Evolutionary conservation across 2,888 invertebrate species (phyloP).

Genomic region (Latrodectus elegans): DNA sequence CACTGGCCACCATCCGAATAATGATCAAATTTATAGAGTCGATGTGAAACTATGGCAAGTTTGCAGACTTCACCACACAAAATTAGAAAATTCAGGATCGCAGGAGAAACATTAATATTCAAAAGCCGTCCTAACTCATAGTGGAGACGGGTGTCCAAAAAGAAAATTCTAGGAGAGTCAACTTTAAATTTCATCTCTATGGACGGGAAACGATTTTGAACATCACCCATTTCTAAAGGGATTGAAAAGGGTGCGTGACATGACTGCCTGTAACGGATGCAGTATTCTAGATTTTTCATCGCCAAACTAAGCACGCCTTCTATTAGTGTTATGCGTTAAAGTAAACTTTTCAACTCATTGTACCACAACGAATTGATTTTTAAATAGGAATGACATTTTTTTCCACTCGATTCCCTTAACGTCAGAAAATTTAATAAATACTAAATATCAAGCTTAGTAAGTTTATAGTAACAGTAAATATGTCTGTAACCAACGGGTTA

Average conservation of each 20-base stretch:
- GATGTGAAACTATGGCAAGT: too few relatives aligned
- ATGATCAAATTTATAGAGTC: too few relatives aligned
- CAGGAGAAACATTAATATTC: conserved; percentile 35
- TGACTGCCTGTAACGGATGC: neutral
- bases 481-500: too few relatives aligned
- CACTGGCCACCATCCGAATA: too few relatives aligned
- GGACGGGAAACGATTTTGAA: conserved; percentile 49
- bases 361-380: too few relatives aligned
- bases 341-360: neutral
- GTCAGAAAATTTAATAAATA: too few relatives aligned
- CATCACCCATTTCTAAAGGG: conserved; percentile 22
- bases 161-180: conserved; percentile 29
- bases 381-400: too few relatives aligned
- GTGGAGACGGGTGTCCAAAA: conserved; percentile 10
- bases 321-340: conserved; percentile 19
- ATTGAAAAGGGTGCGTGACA: conserved; percentile 31
- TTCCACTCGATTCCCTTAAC: too few relatives aligned
- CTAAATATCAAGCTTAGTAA: too few relatives aligned
- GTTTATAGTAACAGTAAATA: too few relatives aligned
- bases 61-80: neutral
- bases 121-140: conserved; percentile 5
- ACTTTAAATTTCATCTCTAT: conserved; percentile 37
- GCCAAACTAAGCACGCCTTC: conserved; percentile 40
- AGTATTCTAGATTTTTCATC: neutral
- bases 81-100: neutral